Evolutionary conservation across 2,113 vertebrate genomes (phyloP).

Genomic region (Vireo altiloquus): DNA sequence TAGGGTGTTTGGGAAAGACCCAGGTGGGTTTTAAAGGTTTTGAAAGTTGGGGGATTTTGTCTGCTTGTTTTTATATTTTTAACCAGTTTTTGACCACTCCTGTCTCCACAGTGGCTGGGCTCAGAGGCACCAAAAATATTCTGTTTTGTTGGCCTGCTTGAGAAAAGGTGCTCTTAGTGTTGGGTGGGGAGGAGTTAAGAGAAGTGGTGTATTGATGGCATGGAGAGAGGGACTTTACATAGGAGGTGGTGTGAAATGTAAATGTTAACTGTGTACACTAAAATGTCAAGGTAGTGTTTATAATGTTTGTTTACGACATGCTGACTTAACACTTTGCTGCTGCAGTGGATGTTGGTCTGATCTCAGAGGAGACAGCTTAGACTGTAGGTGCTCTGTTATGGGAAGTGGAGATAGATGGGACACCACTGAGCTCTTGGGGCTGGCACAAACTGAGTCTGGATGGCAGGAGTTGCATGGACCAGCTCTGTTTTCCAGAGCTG

Average conservation of each 20-base stretch:
- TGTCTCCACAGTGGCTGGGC: not conserved
- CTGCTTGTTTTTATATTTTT: not conserved
- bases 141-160: not conserved
- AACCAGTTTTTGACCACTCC: not conserved
- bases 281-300: not conserved
- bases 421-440: not conserved
- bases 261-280: conserved; percentile 14
- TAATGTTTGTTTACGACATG: not conserved
- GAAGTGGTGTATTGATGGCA: not conserved
- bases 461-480: not conserved
- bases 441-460: not conserved
- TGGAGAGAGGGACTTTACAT: not conserved
- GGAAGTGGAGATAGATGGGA: not conserved
- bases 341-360: not conserved
- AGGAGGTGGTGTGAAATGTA: conserved; percentile 9
- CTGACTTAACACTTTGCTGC: not conserved
- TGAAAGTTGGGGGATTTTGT: not conserved
- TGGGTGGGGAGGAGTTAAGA: not conserved
- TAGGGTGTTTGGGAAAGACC: not conserved
- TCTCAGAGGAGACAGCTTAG: not conserved
- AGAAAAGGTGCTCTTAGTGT: not conserved
- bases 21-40: not conserved
- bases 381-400: not conserved
- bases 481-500: not conserved
- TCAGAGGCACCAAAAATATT: not conserved